Percentiles rank a stretch among this genome's conserved stretches.
phyloP scores from a whole-genome alignment of 2,797 vertebrate genomes.

The Rhodeus uyekii region DNA sequence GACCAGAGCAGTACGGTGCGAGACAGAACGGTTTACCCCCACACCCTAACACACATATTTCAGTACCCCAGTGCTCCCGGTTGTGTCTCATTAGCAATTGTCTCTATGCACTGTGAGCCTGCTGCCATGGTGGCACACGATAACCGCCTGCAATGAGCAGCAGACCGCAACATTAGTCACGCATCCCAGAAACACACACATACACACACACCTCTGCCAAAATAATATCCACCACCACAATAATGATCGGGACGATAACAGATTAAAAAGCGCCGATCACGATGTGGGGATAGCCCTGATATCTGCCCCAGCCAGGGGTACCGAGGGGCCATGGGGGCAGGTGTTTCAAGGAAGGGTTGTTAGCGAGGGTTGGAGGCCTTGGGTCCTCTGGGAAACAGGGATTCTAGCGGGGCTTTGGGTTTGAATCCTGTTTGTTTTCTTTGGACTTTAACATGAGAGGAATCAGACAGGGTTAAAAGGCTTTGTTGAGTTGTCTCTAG shows the following conservation, averaged over 20 bases:
- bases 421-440: conserved; percentile 61
- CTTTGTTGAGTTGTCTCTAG: conserved; percentile 51
- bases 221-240: conserved; percentile 63
- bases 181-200: conserved; percentile 80
- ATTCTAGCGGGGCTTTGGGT: conserved; percentile 51
- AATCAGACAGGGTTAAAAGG: conserved; percentile 58
- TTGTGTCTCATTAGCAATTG: conserved; percentile 93
- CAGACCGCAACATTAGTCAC: conserved; percentile 99
- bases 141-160: conserved; percentile 96
- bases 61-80: conserved; percentile 49
- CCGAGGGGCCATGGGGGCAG: conserved; percentile 66
- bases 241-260: conserved; percentile 87
- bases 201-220: conserved; percentile 58
- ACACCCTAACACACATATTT: conserved; percentile 60
- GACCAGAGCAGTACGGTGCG: conserved; percentile 83
- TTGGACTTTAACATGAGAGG: conserved; percentile 84
- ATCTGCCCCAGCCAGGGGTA: conserved; percentile 88
- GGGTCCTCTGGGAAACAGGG: conserved; percentile 53
- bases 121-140: conserved; percentile 92
- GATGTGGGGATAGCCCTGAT: conserved; percentile 74
- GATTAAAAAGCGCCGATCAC: conserved; percentile 82
- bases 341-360: conserved; percentile 55
- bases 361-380: conserved; percentile 40
- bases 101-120: conserved; percentile 93
- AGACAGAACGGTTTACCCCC: conserved; percentile 71